Conservation (phyloP, 1,140 invertebrate species). For the Augochlora pura region DNA sequence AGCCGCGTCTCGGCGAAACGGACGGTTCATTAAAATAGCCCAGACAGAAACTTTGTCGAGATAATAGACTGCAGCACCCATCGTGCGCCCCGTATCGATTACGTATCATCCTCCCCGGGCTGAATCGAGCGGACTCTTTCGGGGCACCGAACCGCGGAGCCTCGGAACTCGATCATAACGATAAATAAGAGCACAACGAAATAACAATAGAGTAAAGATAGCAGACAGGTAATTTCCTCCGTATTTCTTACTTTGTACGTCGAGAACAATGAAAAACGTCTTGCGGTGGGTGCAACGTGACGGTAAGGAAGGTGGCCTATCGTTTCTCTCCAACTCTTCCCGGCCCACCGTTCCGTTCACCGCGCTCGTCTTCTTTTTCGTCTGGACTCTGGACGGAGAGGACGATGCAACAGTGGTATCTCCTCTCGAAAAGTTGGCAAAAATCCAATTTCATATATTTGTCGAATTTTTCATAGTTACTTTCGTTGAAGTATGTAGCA, state of each 20-base stretch:
- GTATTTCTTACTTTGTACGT: conserved; percentile 27
- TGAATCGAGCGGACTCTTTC: not conserved
- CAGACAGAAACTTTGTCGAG: not conserved
- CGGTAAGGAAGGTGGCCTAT: conserved; percentile 11
- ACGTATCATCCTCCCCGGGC: not conserved
- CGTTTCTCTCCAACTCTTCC: not conserved
- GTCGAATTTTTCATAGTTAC: too few relatives aligned
- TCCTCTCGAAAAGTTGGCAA: too few relatives aligned
- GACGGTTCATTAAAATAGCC: not conserved
- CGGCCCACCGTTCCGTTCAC: not conserved
- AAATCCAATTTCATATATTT: too few relatives aligned
- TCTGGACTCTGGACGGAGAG: not conserved
- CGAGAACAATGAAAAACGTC: conserved; percentile 36
- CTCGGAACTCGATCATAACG: conserved; percentile 19
- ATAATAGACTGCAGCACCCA: not conserved
- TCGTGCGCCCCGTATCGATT: not conserved
- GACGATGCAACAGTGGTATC: too few relatives aligned
- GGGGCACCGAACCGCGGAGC: not conserved
- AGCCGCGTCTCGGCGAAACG: too few relatives aligned
- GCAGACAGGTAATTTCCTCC: conserved; percentile 32
- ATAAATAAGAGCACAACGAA: conserved; percentile 18
- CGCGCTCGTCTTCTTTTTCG: not conserved
- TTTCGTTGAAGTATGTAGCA: too few relatives aligned
- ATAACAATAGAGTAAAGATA: conserved; percentile 36
- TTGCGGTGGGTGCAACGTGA: conserved; percentile 13